Evolutionary conservation across 2,113 vertebrate genomes (phyloP).

Genomic region (Desmodus rotundus): DNA sequence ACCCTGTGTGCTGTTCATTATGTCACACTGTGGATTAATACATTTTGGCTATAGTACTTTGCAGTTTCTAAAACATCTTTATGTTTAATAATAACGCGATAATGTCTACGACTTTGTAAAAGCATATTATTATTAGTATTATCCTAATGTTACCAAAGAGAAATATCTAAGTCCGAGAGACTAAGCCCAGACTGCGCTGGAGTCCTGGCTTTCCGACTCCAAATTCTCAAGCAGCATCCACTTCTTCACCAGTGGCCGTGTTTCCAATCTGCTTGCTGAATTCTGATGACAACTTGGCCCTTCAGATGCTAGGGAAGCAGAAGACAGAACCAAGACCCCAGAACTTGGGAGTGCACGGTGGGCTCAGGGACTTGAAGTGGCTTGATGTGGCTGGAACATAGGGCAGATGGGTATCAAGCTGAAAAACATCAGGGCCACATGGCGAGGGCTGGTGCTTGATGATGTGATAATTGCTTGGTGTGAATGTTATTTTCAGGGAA

Average conservation of each 20-base stretch:
- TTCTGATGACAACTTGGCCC: not conserved
- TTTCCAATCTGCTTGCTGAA: not conserved
- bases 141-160: not conserved
- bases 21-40: conserved; percentile 3
- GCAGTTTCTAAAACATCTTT: conserved; percentile 16
- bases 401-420: not conserved
- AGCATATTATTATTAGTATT: not conserved
- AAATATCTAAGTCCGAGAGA: not conserved
- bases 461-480: no score
- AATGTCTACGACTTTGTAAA: not conserved
- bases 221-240: not conserved
- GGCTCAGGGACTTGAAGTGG: not conserved
- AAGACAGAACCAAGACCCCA: not conserved
- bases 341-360: not conserved
- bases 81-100: not conserved
- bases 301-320: not conserved
- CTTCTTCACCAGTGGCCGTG: not conserved
- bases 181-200: no score
- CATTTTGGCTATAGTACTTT: not conserved
- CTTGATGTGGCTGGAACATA: not conserved
- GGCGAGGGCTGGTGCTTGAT: not conserved
- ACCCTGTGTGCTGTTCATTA: conserved; percentile 17
- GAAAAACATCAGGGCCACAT: not conserved
- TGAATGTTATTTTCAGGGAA: not conserved
- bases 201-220: not conserved